These are phyloP conservation scores for Heteropelma amictum DNA, from an alignment of 2,888 invertebrate genomes.

Conservation along the genomic window DNA sequence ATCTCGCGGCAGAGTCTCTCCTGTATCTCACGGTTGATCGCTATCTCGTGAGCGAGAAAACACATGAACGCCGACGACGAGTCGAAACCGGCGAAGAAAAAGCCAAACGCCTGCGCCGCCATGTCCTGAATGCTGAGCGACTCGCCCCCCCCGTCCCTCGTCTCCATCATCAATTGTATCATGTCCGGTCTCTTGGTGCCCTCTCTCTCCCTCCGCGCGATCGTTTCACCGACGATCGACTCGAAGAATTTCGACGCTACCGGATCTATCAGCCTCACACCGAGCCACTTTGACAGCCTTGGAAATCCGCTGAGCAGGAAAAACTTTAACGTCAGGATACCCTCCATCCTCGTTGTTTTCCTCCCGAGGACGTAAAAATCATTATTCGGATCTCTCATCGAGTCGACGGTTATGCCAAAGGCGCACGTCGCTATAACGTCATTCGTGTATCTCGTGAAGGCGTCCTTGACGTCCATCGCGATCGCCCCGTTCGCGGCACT, in stretches of 20 bases:
- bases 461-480: slow-evolving; percentile 64
- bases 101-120: slow-evolving; percentile 77
- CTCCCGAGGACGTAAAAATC: slow-evolving; percentile 60
- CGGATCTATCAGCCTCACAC: slow-evolving; percentile 9
- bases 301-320: slow-evolving; percentile 25
- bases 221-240: not conserved
- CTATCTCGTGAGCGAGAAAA: slow-evolving; percentile 64
- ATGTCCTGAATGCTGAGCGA: slow-evolving; percentile 72
- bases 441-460: slow-evolving; percentile 61
- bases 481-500: slow-evolving; percentile 30
- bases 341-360: slow-evolving; percentile 19
- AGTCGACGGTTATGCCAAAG: slow-evolving; percentile 62
- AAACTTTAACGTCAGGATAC: slow-evolving; percentile 5
- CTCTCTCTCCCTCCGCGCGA: not conserved
- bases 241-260: slow-evolving; percentile 1
- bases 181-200: slow-evolving; percentile 4
- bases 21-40: slow-evolving; percentile 76
- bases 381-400: slow-evolving; percentile 58
- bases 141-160: not conserved
- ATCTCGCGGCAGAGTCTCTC: slow-evolving; percentile 74
- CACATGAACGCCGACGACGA: slow-evolving; percentile 65
- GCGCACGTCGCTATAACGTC: slow-evolving; percentile 64
- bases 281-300: slow-evolving; percentile 55
- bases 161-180: slow-evolving; percentile 27
- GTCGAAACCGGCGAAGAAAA: slow-evolving; percentile 71